phyloP scores from a whole-genome alignment of 2,113 vertebrate genomes.

The Aspiorhynchus laticeps region DNA sequence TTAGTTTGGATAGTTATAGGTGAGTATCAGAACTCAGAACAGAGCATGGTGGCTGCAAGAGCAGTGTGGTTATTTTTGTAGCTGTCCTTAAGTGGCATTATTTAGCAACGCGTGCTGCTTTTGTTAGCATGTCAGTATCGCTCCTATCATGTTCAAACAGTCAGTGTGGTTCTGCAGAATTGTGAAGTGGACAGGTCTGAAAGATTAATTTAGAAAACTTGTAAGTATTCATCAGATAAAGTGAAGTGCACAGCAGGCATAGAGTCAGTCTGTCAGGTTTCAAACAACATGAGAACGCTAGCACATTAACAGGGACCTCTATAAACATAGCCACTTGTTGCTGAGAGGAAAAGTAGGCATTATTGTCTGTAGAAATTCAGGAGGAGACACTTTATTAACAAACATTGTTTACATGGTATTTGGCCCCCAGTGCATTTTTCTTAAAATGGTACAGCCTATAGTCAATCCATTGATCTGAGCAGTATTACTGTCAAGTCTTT shows the following conservation, averaged over 20 bases:
- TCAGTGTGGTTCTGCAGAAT: neutral
- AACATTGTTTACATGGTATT: neutral
- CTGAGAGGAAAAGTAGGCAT: neutral
- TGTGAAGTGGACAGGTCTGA: neutral
- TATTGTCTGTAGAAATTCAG: neutral
- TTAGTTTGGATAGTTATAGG: neutral
- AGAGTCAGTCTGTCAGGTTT: neutral
- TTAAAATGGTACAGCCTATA: neutral
- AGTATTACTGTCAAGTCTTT: neutral
- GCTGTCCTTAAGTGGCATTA: slow-evolving; percentile 40
- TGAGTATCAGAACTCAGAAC: neutral
- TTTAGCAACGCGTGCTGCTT: neutral
- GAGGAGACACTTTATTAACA: neutral
- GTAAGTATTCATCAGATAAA: neutral
- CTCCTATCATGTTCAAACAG: neutral
- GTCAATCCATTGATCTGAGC: neutral
- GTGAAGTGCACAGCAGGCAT: neutral
- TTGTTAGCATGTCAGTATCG: neutral
- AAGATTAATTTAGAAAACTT: neutral
- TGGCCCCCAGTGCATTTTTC: neutral
- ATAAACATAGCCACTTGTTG: neutral
- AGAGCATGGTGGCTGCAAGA: neutral
- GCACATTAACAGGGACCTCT: neutral
- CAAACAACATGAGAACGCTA: neutral
- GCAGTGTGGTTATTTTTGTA: slow-evolving; percentile 21